These are phyloP conservation scores for Adelphocoris suturalis DNA, from an alignment of 2,888 invertebrate species.

Conservation along the genomic window DNA sequence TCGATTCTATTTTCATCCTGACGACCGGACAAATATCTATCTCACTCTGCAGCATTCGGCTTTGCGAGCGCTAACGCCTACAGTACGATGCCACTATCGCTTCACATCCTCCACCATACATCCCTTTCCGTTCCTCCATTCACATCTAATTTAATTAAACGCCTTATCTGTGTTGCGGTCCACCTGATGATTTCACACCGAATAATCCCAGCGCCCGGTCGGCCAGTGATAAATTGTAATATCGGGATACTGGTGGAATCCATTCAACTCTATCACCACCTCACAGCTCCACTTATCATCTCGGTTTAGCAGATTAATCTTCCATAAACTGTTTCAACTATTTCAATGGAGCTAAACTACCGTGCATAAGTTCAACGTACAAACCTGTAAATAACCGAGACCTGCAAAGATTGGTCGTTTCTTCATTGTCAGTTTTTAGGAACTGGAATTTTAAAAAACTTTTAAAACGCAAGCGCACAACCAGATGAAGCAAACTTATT, in stretches of 20 bases:
- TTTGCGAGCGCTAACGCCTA: background rate
- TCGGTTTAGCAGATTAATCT: background rate
- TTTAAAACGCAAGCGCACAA: too few species aligned
- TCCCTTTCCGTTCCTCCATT: conserved; percentile 15
- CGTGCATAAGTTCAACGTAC: too few species aligned
- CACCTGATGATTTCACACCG: conserved; percentile 17
- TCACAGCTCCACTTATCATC: background rate
- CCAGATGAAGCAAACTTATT: too few species aligned
- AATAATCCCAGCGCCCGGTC: conserved; percentile 1
- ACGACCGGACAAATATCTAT: background rate
- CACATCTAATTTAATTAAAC: conserved; percentile 27
- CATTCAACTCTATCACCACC: background rate
- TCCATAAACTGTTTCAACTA: background rate
- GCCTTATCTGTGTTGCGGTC: conserved; percentile 13
- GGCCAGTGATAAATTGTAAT: conserved; percentile 4
- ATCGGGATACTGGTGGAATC: background rate
- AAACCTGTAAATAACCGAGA: too few species aligned
- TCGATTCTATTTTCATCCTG: too few species aligned
- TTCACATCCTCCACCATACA: background rate
- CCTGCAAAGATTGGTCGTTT: too few species aligned
- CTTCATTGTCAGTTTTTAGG: too few species aligned
- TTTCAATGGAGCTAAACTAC: background rate
- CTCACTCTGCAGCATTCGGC: background rate
- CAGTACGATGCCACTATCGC: background rate
- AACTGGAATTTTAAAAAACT: too few species aligned